Conservation (phyloP, 1,140 invertebrate species). For the Arion vulgaris region DNA sequence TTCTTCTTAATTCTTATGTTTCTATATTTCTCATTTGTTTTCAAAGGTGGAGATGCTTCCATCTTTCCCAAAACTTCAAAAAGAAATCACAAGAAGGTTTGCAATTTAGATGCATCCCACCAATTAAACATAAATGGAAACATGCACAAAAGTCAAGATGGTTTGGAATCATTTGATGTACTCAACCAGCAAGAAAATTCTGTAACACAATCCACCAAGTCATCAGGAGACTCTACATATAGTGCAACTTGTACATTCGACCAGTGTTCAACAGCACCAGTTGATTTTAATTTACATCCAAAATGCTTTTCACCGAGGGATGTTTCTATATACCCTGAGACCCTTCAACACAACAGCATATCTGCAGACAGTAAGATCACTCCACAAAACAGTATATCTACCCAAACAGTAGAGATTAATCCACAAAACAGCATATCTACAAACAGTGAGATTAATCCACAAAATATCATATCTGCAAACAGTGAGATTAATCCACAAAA, state of each 20-base stretch:
- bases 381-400: too few species aligned
- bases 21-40: not conserved
- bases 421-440: too few species aligned
- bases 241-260: not conserved
- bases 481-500: not conserved
- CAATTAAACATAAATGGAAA: not conserved
- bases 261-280: not conserved
- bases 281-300: not conserved
- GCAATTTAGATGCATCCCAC: not conserved
- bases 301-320: not conserved
- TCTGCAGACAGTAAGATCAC: too few species aligned
- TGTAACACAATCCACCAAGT: not conserved
- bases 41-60: slow-evolving; percentile 87
- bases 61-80: slow-evolving; percentile 78
- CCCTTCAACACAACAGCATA: too few species aligned
- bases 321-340: too few species aligned
- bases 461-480: not conserved
- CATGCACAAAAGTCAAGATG: not conserved
- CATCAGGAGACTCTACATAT: not conserved
- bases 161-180: not conserved
- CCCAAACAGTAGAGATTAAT: too few species aligned
- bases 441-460: too few species aligned
- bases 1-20: not conserved
- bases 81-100: not conserved
- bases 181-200: not conserved